Evolutionary conservation across 2,888 invertebrate genomes (phyloP), one percentile per base, ranked within the genome.

Genomic region (Ophion costatus): DNA sequence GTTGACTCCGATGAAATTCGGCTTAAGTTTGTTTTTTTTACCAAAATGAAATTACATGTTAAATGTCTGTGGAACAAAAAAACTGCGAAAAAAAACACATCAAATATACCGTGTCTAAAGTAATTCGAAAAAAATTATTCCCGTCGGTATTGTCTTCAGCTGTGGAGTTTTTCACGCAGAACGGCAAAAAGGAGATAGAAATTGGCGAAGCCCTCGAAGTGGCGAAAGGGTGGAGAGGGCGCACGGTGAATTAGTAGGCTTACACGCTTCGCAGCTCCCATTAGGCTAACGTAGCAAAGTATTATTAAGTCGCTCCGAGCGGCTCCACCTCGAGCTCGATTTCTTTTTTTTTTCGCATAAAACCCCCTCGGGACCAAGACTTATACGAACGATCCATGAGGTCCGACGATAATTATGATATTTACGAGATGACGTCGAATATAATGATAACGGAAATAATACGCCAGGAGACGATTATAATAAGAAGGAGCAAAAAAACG

Each of bases 281-380:
- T 92, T 92, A 92, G 91, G 88, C 90, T 89, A 90, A 90, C 90
- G 91, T 89, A 89, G 90, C 89, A 85, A 89, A 90, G 90, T 91
- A 90, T 92, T 92, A 92, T 92, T 92, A 91, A 91, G 91, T 91
- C 90, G 91, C 88, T 87, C 89, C 59, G 69, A 89, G 90, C 89
- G 79, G 64, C 82, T 59, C 22, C 71, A 20, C 59, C 51, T 66
- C 42, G 42, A 59, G 73, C 59, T 80, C 67, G 20, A 24, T 61
- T 57, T 80, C 66, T 73, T 61, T 67, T 74, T 51, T 33, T 59
- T 67, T n/a, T 75, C 20, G 17, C 14, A n/a, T 33, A 14, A 51
- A 71, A 76, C 57, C 78, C 76, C 64, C 56, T 22, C 61, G 61
- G 73, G 59, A 73, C 45, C 66, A 45, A 51, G 70, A 66, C 89